These are phyloP conservation scores for Rhadinocentrus ornatus DNA, from an alignment of 2,797 vertebrate genomes.

Conservation along the genomic window DNA sequence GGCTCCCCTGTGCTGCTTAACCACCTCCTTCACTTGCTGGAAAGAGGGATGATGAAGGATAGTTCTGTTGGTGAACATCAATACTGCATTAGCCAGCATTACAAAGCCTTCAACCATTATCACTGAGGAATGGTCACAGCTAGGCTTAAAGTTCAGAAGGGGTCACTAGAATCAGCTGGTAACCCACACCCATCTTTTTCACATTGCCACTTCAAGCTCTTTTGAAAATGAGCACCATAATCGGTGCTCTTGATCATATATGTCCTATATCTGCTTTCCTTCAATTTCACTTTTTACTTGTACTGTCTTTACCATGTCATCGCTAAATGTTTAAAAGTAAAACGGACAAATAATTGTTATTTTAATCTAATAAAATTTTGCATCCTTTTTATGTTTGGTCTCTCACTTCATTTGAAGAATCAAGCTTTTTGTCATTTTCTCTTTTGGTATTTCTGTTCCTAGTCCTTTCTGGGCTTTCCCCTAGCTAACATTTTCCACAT, in stretches of 20 bases:
- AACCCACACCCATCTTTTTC: constrained; percentile 46
- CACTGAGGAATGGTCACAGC: constrained; percentile 78
- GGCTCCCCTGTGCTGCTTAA: constrained; percentile 74
- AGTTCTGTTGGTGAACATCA: constrained; percentile 83
- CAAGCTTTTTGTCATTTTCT: not conserved
- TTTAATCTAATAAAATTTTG: not conserved
- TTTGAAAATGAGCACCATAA: constrained; percentile 43
- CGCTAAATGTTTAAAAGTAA: not conserved
- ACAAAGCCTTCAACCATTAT: constrained; percentile 80
- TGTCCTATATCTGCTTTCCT: too few species aligned
- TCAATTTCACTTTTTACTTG: not conserved
- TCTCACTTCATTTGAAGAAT: not conserved
- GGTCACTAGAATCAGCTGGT: constrained; percentile 66
- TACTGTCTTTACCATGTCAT: not conserved
- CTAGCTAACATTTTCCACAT: not conserved
- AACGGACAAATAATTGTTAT: not conserved
- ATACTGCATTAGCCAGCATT: constrained; percentile 86
- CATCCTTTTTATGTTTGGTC: not conserved
- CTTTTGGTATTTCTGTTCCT: not conserved
- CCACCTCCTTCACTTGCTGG: constrained; percentile 65
- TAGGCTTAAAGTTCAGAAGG: constrained; percentile 72
- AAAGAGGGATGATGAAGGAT: constrained; percentile 78
- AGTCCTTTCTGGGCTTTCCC: not conserved
- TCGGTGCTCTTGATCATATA: constrained; percentile 8
- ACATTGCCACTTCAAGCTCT: constrained; percentile 14